Base-by-base conservation (phyloP, 2,797 vertebrate genomes). In the Tragelaphus oryx region DNA sequence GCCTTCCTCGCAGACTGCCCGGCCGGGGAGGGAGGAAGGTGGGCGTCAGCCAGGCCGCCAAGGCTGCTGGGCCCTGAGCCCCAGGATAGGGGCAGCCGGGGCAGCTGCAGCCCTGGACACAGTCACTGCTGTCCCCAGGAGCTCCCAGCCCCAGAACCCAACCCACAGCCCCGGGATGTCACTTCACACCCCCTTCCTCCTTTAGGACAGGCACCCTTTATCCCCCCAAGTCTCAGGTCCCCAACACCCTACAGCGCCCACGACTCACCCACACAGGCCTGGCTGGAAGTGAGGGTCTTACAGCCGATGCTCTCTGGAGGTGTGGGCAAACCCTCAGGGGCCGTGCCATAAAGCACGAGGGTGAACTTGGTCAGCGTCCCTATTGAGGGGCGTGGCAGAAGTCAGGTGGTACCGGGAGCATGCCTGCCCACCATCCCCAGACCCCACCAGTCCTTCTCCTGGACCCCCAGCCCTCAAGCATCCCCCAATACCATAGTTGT, bases 321-420 rank as follows among this genome's bases (percentile, higher is more conserved):
- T 93, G 98, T 94, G 86, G 99, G 98, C 83, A 98, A 96, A 14
- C 98, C 98, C 33, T 98, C 96, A 0, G 99, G 96, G 68, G 99
- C 98, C 0, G 99, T 99, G 94, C 99, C 99, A 0, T 99, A 99
- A 20, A 99, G 98, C 82, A 99, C 99, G 12, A 99, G 98, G 0
- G 98, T 98, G 98, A 99, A 99, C 98, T 99, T 99, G 94, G 99
- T 99, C 98, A 99, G 98, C 0, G 99, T 99, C 96, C 99, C 99
- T 99, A 96, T 71, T 0, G 0, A 26, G 6, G 17, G 30, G 9
- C 4, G 22, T 60, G 55, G n/a, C 0, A 1, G 0, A 1, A 24
- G 46, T 96, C 44, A 93, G 75, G 6, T 33, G 71, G n/a, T 1
- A 0, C 81, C 0, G 7, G 26, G 8, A 17, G 44, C 20, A 9